Evolutionary conservation across 37 sponge, comb jelly and placozoan genomes (phyloP).

Genomic region (Lycopodina hypogea): DNA sequence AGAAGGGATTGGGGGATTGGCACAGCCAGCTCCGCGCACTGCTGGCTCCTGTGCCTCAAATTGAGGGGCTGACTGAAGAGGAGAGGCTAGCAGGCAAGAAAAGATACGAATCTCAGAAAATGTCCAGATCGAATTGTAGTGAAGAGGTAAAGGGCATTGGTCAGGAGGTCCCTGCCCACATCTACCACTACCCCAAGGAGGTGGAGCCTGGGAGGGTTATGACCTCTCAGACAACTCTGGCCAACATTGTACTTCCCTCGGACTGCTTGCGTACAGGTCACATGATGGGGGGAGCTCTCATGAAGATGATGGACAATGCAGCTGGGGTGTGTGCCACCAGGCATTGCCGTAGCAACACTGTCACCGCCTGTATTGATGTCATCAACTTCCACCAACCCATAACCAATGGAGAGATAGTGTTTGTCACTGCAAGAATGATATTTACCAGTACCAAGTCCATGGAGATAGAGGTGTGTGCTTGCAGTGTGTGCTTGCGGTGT

Average conservation of each 20-base stretch:
- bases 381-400: conserved; percentile 80
- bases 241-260: conserved; percentile 68
- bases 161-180: neutral
- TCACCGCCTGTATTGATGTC: conserved; percentile 86
- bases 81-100: conserved; percentile 33
- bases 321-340: conserved; percentile 77
- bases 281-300: conserved; percentile 76
- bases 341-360: conserved; percentile 55
- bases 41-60: conserved; percentile 46
- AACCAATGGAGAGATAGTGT: conserved; percentile 70
- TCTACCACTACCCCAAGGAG: neutral
- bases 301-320: conserved; percentile 91
- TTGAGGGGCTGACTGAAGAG: conserved; percentile 46
- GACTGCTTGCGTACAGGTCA: conserved; percentile 58
- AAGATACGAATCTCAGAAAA: conserved; percentile 65
- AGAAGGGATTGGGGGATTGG: too few species aligned
- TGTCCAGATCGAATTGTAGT: neutral
- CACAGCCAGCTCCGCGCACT: neutral
- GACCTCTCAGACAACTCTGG: conserved; percentile 58
- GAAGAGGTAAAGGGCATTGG: neutral
- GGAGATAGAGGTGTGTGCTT: conserved; percentile 55
- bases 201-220: conserved; percentile 13
- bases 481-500: too few species aligned
- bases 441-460: conserved; percentile 66
- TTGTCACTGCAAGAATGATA: conserved; percentile 61